Evolutionary conservation across 2,797 vertebrate species (phyloP).

Genomic region (Coregonus sp.): DNA sequence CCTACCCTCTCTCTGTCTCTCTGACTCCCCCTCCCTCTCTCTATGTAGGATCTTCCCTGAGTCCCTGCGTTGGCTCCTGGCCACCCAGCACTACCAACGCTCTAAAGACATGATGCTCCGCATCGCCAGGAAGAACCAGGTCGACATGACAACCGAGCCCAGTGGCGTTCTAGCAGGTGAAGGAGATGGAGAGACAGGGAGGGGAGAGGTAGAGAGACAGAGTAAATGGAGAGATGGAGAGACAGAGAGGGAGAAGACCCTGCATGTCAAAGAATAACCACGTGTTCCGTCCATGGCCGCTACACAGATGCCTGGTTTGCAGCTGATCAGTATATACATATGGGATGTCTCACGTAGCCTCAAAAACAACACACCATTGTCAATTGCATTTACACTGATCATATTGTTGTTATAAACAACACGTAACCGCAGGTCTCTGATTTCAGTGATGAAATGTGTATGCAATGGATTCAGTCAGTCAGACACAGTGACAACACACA

Average conservation of each 20-base stretch:
- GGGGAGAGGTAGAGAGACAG: neutral
- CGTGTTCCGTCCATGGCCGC: too few relatives aligned
- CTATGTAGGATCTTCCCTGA: constrained; percentile 90
- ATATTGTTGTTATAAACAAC: neutral
- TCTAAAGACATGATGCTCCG: constrained; percentile 89
- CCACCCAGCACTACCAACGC: constrained; percentile 90
- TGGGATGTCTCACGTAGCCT: neutral
- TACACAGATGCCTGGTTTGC: neutral
- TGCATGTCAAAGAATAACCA: too few relatives aligned
- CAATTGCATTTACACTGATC: neutral
- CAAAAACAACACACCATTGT: neutral
- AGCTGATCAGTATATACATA: neutral
- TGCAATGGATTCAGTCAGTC: constrained; percentile 22
- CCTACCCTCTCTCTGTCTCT: neutral
- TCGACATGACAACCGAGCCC: constrained; percentile 79
- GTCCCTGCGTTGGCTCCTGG: constrained; percentile 95
- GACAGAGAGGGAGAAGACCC: too few relatives aligned
- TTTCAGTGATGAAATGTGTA: constrained; percentile 47
- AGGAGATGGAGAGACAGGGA: constrained; percentile 17
- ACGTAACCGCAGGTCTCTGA: constrained; percentile 21
- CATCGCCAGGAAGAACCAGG: constrained; percentile 86
- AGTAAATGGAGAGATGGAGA: neutral
- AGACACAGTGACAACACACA: constrained; percentile 1
- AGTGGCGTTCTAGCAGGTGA: constrained; percentile 88
- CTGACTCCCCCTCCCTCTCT: constrained; percentile 4